phyloP scores from a whole-genome alignment of 1,140 invertebrate genomes.

The Drosophila pruinosa region DNA sequence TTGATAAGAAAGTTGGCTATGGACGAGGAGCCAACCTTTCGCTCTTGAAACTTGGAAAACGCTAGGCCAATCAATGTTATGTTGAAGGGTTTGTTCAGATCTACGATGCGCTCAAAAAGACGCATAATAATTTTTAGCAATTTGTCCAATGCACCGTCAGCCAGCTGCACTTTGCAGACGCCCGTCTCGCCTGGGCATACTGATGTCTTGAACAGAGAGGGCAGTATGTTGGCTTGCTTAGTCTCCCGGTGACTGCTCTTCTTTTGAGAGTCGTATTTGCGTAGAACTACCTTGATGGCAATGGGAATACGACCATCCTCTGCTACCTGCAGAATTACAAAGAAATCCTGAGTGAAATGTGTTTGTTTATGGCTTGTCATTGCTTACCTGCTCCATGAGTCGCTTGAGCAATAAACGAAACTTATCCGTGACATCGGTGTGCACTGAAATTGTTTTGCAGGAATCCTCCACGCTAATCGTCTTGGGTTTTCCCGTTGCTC shows the following conservation, averaged over 20 bases:
- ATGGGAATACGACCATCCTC: slow-evolving; percentile 90
- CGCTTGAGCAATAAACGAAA: slow-evolving; percentile 87
- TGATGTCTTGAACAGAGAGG: slow-evolving; percentile 85
- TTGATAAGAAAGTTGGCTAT: slow-evolving; percentile 89
- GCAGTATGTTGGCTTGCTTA: slow-evolving; percentile 88
- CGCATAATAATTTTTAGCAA: slow-evolving; percentile 88
- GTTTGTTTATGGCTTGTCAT: not conserved
- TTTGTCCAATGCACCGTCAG: slow-evolving; percentile 85
- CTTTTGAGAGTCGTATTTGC: slow-evolving; percentile 86
- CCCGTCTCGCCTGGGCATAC: slow-evolving; percentile 81
- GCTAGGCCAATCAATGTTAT: slow-evolving; percentile 90
- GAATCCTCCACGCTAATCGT: slow-evolving; percentile 90
- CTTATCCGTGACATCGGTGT: slow-evolving; percentile 88
- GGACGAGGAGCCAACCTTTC: slow-evolving; percentile 85
- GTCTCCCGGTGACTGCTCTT: slow-evolving; percentile 88
- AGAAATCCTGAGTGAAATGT: too few relatives aligned
- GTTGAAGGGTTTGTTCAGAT: slow-evolving; percentile 89
- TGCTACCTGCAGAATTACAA: slow-evolving; percentile 82
- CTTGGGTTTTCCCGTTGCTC: slow-evolving; percentile 87
- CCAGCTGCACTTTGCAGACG: slow-evolving; percentile 82
- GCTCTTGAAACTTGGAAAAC: slow-evolving; percentile 90
- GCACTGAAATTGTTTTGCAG: slow-evolving; percentile 87
- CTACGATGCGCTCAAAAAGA: slow-evolving; percentile 89
- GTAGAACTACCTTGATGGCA: slow-evolving; percentile 88
- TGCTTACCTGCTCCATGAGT: slow-evolving; percentile 85